These are phyloP conservation scores for Pentamera pediparva DNA, from an alignment of 53 echinoderm and acorn worm genomes.

Conservation along the genomic window DNA sequence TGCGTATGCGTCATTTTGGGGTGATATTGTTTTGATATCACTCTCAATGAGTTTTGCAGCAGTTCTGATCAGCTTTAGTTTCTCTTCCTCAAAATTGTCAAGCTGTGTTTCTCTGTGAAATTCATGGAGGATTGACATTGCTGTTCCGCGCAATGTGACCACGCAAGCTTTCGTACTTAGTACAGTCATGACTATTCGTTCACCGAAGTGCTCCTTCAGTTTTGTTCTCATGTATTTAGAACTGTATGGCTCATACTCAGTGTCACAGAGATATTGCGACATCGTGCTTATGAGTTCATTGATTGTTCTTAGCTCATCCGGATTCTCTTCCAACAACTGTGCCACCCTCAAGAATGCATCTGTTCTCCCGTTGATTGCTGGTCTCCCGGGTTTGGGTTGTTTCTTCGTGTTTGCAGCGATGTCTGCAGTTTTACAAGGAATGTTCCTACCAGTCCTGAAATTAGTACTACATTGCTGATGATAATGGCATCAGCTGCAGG, in stretches of 20 bases:
- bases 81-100: not conserved
- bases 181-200: conserved; percentile 17
- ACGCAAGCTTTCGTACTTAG: conserved; percentile 7
- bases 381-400: not conserved
- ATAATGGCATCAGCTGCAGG: not conserved
- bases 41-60: conserved; percentile 32
- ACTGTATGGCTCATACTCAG: not conserved
- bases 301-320: conserved; percentile 24
- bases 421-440: not conserved
- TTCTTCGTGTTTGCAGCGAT: not conserved
- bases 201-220: conserved; percentile 23
- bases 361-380: not conserved
- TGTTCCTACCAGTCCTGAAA: not conserved
- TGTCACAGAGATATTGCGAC: not conserved
- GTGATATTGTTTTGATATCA: conserved; percentile 12
- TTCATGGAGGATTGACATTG: not conserved
- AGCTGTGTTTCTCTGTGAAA: not conserved
- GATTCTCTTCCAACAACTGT: conserved; percentile 21
- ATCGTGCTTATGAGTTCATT: not conserved
- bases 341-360: conserved; percentile 12
- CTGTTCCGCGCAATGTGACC: conserved; percentile 12
- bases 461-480: not conserved
- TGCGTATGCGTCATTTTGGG: not conserved
- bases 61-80: not conserved
- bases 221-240: conserved; percentile 19